Evolutionary conservation across 92 coral and sea anemone species (phyloP).

Genomic region (Actinostola sp.): DNA sequence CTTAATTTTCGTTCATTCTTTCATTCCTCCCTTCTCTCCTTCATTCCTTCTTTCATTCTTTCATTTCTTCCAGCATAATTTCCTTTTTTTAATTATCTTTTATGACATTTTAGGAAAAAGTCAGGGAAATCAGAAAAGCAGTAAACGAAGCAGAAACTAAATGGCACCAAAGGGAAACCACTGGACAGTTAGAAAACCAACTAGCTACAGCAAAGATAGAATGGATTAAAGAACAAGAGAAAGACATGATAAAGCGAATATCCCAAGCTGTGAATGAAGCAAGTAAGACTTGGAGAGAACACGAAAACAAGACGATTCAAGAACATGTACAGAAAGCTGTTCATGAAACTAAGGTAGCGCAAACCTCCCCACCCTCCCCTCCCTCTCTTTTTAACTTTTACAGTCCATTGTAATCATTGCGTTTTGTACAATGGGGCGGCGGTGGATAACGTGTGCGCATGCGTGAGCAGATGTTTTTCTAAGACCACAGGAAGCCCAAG

Average conservation of each 20-base stretch:
- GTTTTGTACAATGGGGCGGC: not conserved
- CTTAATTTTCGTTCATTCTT: not conserved
- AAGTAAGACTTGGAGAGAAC: constrained; percentile 63
- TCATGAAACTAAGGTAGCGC: constrained; percentile 28
- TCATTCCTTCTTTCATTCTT: not conserved
- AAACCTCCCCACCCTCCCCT: too few species aligned
- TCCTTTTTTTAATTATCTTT: not conserved
- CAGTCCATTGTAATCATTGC: not conserved
- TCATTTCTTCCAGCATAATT: not conserved
- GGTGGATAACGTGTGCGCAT: too few species aligned
- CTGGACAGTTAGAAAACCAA: constrained; percentile 30
- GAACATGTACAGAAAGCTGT: constrained; percentile 45
- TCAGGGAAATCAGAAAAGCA: constrained; percentile 49
- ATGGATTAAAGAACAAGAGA: constrained; percentile 52
- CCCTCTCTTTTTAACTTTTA: too few species aligned
- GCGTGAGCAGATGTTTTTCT: too few species aligned
- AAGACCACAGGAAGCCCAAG: too few species aligned
- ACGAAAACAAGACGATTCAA: constrained; percentile 48
- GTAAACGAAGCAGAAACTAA: constrained; percentile 63
- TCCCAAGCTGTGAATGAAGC: constrained; percentile 62
- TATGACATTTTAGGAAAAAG: constrained; percentile 43
- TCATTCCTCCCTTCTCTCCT: not conserved
- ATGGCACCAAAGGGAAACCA: constrained; percentile 40
- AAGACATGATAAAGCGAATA: constrained; percentile 57
- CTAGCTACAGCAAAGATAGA: constrained; percentile 49